Percentiles rank a stretch among this genome's conserved stretches.
These are phyloP conservation scores for Biston stratarius DNA, from an alignment of 2,888 invertebrate genomes.

Conservation along the genomic window DNA sequence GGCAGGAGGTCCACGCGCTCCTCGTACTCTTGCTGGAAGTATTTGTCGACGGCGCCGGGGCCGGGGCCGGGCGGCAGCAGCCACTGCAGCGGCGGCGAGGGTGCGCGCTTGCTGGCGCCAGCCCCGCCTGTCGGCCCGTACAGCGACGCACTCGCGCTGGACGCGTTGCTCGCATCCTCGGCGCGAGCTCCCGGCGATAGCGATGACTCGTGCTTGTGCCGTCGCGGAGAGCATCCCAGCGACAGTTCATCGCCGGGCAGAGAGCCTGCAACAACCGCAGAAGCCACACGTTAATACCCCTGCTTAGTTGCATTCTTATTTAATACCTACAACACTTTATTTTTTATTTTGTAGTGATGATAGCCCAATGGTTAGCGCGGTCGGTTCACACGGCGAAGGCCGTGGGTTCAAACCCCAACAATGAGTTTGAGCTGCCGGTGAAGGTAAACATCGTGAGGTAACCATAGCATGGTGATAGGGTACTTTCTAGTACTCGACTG, in stretches of 20 bases:
- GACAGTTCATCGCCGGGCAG: conserved; percentile 93
- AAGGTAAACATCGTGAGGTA: no score
- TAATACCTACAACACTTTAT: not conserved
- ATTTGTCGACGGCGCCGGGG: conserved; percentile 87
- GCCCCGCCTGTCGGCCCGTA: conserved; percentile 82
- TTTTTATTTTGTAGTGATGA: no score
- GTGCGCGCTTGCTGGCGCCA: conserved; percentile 76
- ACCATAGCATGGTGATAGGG: no score
- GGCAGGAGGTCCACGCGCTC: conserved; percentile 87
- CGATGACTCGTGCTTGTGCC: conserved; percentile 88
- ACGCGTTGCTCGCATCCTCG: conserved; percentile 91
- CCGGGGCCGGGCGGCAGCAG: conserved; percentile 90
- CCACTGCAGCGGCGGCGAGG: conserved; percentile 89
- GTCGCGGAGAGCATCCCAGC: conserved; percentile 86
- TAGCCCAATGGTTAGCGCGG: no score
- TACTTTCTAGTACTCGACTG: no score
- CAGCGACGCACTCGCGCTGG: conserved; percentile 87
- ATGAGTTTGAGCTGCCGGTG: no score
- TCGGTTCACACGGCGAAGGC: no score
- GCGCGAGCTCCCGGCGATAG: conserved; percentile 90
- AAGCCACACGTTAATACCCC: conserved; percentile 22
- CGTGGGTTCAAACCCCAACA: no score
- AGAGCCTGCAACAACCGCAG: conserved; percentile 88
- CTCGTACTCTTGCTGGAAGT: conserved; percentile 89
- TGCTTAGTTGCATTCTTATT: not conserved